Evolutionary conservation across 2,797 vertebrate genomes (phyloP), one percentile per base, ranked within the genome.

Genomic region (Spondyliosoma cantharus): DNA sequence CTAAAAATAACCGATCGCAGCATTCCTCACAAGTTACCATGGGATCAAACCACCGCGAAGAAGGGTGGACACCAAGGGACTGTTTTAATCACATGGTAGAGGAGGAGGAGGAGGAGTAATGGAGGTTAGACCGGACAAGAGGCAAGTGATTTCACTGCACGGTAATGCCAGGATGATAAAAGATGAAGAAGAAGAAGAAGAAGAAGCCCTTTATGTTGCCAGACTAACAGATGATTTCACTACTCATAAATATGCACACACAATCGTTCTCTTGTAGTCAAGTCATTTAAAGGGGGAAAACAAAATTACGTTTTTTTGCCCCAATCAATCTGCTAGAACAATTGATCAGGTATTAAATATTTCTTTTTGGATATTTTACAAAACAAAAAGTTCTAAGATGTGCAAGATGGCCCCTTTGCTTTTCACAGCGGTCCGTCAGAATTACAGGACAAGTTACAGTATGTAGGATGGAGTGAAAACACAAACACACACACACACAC

Each of bases 11-110:
- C 71, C 80, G 62, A 81, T 84, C 84, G 80, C 83, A 75, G 84
- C 80, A 80, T 81, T 76, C 85, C 62, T 82, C 78, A 61, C 70
- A 60, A 25, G 86, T 90, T 87, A 75, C 81, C 84, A 88, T 86
- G 82, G 77, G 73, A 78, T 78, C 73, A 71, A 78, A 84, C 75
- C 70, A 81, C 80, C 52, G 66, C 57, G 73, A 64, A 72, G 68
- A 76, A 19, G 77, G 60, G 27, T 45, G 74, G 71, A 76, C 45
- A 74, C 67, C 48, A 37, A 56, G 71, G 72, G 25, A 54, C 85
- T 78, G 81, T 70, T 86, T 75, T 82, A 89, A 86, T 90, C 86
- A 83, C 81, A 76, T 67, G 81, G 67, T 77, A 65, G 73, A 37
- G 56, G 56, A 53, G 48, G 74, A 71, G 8, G 17, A 52, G 2